A percentile compares a stretch with the other conserved stretches of the same genome.
Conservation (phyloP, 1,140 invertebrate species). For the Adelges cooleyi region DNA sequence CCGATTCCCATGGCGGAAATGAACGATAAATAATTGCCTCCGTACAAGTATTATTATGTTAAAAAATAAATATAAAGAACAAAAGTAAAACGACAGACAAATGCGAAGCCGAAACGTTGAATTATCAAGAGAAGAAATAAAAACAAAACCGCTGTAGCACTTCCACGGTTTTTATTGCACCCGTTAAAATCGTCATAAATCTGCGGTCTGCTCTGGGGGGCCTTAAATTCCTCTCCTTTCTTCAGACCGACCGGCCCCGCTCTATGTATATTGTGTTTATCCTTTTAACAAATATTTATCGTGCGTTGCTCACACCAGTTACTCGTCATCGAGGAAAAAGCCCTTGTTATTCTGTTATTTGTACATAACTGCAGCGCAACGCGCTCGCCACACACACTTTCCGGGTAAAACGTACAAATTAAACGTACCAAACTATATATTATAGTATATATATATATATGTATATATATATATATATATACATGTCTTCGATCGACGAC, state of each 20-base stretch:
- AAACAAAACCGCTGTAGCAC: neutral
- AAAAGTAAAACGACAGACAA: neutral
- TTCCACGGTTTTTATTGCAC: conserved; percentile 12
- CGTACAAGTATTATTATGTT: neutral
- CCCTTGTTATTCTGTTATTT: no score
- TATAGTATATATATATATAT: no score
- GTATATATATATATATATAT: no score
- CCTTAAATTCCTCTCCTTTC: conserved; percentile 18
- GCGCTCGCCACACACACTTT: no score
- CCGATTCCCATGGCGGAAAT: neutral
- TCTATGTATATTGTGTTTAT: no score
- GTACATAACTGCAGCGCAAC: no score
- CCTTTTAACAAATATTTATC: conserved; percentile 28
- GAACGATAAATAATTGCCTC: neutral
- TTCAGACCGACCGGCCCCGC: neutral
- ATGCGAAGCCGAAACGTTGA: neutral
- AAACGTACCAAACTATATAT: no score
- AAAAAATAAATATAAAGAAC: neutral
- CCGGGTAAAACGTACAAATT: no score
- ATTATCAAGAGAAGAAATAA: conserved; percentile 5
- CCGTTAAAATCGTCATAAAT: conserved; percentile 25
- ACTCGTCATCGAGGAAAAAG: neutral
- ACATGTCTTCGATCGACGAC: no score
- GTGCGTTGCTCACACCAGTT: neutral
- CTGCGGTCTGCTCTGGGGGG: conserved; percentile 11